These are phyloP conservation scores for Teleopsis dalmanni DNA, from an alignment of 1,140 invertebrate species.

Conservation along the genomic window DNA sequence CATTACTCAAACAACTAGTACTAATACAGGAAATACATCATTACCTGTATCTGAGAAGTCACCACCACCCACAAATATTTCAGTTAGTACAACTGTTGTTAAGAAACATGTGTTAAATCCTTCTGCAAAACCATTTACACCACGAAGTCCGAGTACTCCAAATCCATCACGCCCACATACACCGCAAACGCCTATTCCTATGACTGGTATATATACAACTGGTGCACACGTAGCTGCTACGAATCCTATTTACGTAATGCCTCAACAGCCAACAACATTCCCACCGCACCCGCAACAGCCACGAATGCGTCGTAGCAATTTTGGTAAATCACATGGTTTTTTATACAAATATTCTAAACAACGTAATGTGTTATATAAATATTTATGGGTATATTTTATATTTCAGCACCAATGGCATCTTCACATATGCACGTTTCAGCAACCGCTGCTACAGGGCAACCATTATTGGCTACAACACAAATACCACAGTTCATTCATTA, in stretches of 20 bases:
- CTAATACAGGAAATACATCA: not conserved
- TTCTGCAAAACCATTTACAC: constrained; percentile 75
- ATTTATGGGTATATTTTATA: not conserved
- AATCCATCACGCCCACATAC: constrained; percentile 67
- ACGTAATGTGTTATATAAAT: not conserved
- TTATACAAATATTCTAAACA: too few species aligned
- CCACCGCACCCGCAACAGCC: constrained; percentile 43
- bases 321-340: constrained; percentile 33
- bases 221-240: constrained; percentile 33
- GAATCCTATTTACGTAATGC: constrained; percentile 47
- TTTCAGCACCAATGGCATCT: constrained; percentile 54
- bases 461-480: constrained; percentile 66
- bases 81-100: constrained; percentile 30
- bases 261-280: constrained; percentile 42
- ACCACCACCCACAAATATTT: not conserved
- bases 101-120: constrained; percentile 58
- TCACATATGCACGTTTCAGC: constrained; percentile 65
- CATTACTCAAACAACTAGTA: not conserved
- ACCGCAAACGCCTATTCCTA: constrained; percentile 66
- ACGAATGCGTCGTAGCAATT: constrained; percentile 32
- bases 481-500: constrained; percentile 54
- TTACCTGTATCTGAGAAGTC: not conserved
- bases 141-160: constrained; percentile 60
- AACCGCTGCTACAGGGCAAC: constrained; percentile 71
- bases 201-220: constrained; percentile 37